phyloP scores from a whole-genome alignment of 1,140 invertebrate species.

The Drosophila yakuba region DNA sequence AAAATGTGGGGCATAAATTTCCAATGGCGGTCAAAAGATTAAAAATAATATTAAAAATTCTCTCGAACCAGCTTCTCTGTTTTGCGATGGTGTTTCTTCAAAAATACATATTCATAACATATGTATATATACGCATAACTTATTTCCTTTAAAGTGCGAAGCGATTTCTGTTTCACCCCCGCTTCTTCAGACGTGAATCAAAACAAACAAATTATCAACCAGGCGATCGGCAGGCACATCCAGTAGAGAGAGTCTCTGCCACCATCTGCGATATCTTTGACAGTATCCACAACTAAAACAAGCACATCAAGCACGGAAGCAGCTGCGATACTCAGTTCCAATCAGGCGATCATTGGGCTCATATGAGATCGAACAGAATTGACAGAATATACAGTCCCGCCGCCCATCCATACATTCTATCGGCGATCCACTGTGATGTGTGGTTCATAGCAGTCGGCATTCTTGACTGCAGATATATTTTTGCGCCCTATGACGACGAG shows the following conservation, averaged over 20 bases:
- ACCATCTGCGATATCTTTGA: slow-evolving; percentile 78
- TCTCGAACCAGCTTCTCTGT: slow-evolving; percentile 27
- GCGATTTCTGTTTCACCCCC: slow-evolving; percentile 46
- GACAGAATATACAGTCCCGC: not conserved
- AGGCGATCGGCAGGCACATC: slow-evolving; percentile 64
- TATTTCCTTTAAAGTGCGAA: slow-evolving; percentile 63
- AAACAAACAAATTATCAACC: slow-evolving; percentile 84
- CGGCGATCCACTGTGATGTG: slow-evolving; percentile 20
- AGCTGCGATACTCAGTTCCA: slow-evolving; percentile 70
- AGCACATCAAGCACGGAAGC: slow-evolving; percentile 37
- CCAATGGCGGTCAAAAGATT: slow-evolving; percentile 47
- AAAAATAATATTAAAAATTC: slow-evolving; percentile 20
- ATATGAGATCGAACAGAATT: slow-evolving; percentile 16
- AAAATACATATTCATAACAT: slow-evolving; percentile 30
- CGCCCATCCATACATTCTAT: slow-evolving; percentile 5
- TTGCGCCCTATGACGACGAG: not conserved
- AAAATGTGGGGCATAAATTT: too few relatives aligned
- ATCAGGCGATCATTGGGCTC: slow-evolving; percentile 78
- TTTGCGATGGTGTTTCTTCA: slow-evolving; percentile 56
- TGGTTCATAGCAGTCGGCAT: slow-evolving; percentile 61
- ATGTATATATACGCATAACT: slow-evolving; percentile 59
- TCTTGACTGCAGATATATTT: slow-evolving; percentile 55
- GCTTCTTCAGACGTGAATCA: slow-evolving; percentile 56
- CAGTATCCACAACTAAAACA: slow-evolving; percentile 73
- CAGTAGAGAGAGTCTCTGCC: slow-evolving; percentile 13